phyloP scores from a whole-genome alignment of 2,113 vertebrate species.

The Marcusenius ussheri region DNA sequence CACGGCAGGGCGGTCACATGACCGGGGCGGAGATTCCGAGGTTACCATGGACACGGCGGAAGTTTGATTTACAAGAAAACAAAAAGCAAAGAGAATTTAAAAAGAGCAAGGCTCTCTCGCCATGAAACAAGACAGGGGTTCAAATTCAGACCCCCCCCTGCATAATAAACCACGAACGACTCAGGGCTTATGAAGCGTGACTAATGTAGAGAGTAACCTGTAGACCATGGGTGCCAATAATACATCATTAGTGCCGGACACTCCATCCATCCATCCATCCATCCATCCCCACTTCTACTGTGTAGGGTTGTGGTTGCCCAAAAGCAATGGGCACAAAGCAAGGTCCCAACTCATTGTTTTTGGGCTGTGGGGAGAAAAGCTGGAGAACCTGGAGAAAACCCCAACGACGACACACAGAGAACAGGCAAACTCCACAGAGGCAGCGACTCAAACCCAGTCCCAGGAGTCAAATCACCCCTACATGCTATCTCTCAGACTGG shows the following conservation, averaged over 20 bases:
- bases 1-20: no score
- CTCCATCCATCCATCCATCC: not conserved
- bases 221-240: slow-evolving; percentile 45
- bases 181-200: slow-evolving; percentile 50
- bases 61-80: no score
- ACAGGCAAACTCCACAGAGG: not conserved
- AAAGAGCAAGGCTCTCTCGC: not conserved
- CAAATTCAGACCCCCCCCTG: slow-evolving; percentile 46
- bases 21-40: no score
- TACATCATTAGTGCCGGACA: slow-evolving; percentile 31
- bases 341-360: not conserved
- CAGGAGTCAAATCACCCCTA: slow-evolving; percentile 29
- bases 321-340: not conserved
- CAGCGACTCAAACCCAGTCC: slow-evolving; percentile 17
- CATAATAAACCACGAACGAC: slow-evolving; percentile 1
- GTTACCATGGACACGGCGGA: no score
- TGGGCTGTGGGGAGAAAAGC: not conserved
- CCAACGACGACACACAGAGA: not conserved
- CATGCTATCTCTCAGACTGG: not conserved
- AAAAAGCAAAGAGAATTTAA: no score
- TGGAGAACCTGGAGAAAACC: not conserved
- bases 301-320: not conserved
- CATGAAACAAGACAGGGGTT: slow-evolving; percentile 37
- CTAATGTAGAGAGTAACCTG: slow-evolving; percentile 52
- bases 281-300: not conserved